These are phyloP conservation scores for Notoglanidium macrostoma DNA, from an alignment of 2,797 vertebrate genomes.

Conservation along the genomic window DNA sequence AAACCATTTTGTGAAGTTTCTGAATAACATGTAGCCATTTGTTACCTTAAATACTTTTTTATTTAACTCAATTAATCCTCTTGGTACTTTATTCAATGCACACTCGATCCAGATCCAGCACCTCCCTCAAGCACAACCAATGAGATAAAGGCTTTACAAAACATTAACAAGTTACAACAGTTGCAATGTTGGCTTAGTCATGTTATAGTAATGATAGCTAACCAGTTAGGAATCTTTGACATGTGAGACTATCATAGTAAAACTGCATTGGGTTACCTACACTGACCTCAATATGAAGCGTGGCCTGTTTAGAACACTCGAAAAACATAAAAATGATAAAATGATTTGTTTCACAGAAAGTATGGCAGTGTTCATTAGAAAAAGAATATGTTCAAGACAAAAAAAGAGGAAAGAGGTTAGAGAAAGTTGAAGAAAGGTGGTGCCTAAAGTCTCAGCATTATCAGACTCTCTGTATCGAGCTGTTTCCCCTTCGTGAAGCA, in stretches of 20 bases:
- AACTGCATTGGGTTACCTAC: neutral
- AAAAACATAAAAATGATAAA: neutral
- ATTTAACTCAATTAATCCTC: neutral
- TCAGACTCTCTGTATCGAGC: slow-evolving; percentile 20
- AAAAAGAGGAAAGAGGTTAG: neutral
- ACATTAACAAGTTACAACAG: neutral
- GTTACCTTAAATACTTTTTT: neutral
- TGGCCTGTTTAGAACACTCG: neutral
- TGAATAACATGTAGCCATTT: neutral
- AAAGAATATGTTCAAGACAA: neutral
- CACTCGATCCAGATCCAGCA: neutral
- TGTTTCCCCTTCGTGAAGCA: slow-evolving; percentile 16
- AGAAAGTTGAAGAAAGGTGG: slow-evolving; percentile 12
- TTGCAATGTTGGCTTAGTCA: neutral
- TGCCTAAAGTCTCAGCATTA: neutral
- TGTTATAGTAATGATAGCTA: neutral
- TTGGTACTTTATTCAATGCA: neutral
- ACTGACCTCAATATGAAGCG: neutral
- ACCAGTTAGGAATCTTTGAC: neutral
- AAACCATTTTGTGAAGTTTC: neutral
- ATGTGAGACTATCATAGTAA: neutral
- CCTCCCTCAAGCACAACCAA: neutral
- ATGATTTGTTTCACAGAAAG: neutral
- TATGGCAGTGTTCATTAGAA: neutral
- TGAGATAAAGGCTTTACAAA: neutral